These are phyloP conservation scores for Haemorhous mexicanus DNA, from an alignment of 2,113 vertebrate species.

Conservation along the genomic window DNA sequence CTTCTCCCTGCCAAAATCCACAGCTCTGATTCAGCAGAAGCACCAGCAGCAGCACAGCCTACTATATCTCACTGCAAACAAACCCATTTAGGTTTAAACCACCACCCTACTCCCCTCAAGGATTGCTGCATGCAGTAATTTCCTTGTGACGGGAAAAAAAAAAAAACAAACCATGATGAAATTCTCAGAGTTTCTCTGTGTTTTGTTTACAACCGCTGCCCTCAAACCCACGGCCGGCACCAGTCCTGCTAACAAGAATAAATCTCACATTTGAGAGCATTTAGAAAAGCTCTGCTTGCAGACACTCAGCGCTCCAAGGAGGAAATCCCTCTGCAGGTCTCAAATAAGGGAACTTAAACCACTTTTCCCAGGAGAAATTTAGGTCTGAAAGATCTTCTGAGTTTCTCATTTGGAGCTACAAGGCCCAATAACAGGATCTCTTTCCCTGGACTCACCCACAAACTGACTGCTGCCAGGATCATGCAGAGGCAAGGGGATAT, in stretches of 20 bases:
- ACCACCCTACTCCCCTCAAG: background rate
- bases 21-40: conserved; percentile 42
- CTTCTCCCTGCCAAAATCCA: background rate
- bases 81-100: conserved; percentile 2
- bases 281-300: conserved; percentile 29
- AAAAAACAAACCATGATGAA: background rate
- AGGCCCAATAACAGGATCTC: background rate
- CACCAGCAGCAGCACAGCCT: background rate
- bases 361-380: conserved; percentile 50
- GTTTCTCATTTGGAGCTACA: conserved; percentile 23
- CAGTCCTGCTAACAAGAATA: conserved; percentile 12
- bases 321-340: conserved; percentile 36
- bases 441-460: background rate
- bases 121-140: conserved; percentile 45
- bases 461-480: background rate
- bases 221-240: background rate
- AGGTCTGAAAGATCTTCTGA: conserved; percentile 20
- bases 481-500: background rate
- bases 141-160: background rate
- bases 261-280: conserved; percentile 16
- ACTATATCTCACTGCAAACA: background rate
- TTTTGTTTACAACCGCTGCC: conserved; percentile 7
- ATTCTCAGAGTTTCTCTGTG: conserved; percentile 17
- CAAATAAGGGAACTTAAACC: conserved; percentile 16
- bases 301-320: background rate